Evolutionary conservation across 2,113 vertebrate species (phyloP), one percentile per base, ranked within the genome.

Genomic region (Odocoileus hemionus): DNA sequence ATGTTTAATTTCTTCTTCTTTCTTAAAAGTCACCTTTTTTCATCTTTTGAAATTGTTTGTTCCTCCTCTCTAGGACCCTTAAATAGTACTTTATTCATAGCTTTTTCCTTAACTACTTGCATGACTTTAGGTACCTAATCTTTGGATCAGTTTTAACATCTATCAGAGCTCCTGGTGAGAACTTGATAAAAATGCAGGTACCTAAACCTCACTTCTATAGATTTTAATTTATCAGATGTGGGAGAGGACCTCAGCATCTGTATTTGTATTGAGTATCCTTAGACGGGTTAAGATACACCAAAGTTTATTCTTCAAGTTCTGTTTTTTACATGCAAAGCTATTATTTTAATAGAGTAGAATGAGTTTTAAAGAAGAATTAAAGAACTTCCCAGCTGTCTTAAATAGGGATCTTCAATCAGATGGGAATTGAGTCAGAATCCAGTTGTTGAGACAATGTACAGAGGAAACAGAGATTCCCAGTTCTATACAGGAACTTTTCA

Each of bases 181-280:
- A 86, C 3, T 58, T 78, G 54, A 64, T 86, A 50, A 74, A 90
- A 91, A 95, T 70, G 2, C 13, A 85, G 47, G 47, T 88, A 61
- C 26, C 36, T 94, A 91, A 93, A 74, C 1, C 16, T 85, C 6
- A 0, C 19, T 78, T 89, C 13, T 47, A 83, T 21, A 92, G 84
- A 85, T 92, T 92, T 97, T 95, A 97, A 82, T 43, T 91, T 84
- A 83, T 33, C 47, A 96, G 52, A 5, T 28, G 52, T 84, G 25
- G 15, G 10, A 33, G 16, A 28, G 58, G 60, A 50, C 3, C 13
- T 15, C 2, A 26, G 25, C 25, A 43, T 85, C 45, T 86, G 19
- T 89, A 79, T 89, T 96, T 82, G 78, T 70, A 61, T 55, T 45
- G 33, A 92, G 33, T 21, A 55, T 25, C 21, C 50, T n/a, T 26